Percentiles rank a stretch among this genome's conserved stretches.
phyloP scores from a whole-genome alignment of 2,888 invertebrate genomes.

The Eumerus sabulonum region DNA sequence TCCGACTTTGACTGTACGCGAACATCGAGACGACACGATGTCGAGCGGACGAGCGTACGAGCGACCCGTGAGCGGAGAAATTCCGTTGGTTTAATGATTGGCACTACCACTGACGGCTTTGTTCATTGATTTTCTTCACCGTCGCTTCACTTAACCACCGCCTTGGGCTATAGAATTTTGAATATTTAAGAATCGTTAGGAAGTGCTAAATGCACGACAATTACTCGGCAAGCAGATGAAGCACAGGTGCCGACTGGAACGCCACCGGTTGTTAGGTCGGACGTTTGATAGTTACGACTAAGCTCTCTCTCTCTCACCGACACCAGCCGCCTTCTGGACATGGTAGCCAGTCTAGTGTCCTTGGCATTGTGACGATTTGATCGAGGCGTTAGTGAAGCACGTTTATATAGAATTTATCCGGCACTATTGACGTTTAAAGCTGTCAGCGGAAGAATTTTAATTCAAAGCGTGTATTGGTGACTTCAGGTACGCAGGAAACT shows the following conservation, averaged over 20 bases:
- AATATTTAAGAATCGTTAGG: slow-evolving; percentile 62
- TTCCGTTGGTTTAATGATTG: slow-evolving; percentile 62
- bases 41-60: slow-evolving; percentile 12
- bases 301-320: not conserved
- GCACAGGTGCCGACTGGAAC: slow-evolving; percentile 44
- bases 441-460: slow-evolving; percentile 50
- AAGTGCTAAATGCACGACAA: slow-evolving; percentile 66
- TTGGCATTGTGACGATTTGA: slow-evolving; percentile 48
- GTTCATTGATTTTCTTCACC: not conserved
- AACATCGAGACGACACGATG: slow-evolving; percentile 17
- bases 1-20: no score
- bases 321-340: slow-evolving; percentile 8
- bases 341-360: slow-evolving; percentile 40
- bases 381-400: slow-evolving; percentile 2
- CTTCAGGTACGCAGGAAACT: not conserved
- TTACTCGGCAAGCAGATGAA: slow-evolving; percentile 43
- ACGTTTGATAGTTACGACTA: slow-evolving; percentile 17
- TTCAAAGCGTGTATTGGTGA: slow-evolving; percentile 23
- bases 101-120: slow-evolving; percentile 36
- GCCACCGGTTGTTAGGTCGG: slow-evolving; percentile 17
- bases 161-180: slow-evolving; percentile 65
- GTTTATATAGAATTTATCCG: slow-evolving; percentile 11
- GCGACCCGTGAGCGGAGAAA: slow-evolving; percentile 17
- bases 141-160: slow-evolving; percentile 55
- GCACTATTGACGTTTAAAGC: slow-evolving; percentile 11